These are phyloP conservation scores for Megaustenia siamemsis DNA, from an alignment of 2,888 invertebrate genomes.

Conservation along the genomic window DNA sequence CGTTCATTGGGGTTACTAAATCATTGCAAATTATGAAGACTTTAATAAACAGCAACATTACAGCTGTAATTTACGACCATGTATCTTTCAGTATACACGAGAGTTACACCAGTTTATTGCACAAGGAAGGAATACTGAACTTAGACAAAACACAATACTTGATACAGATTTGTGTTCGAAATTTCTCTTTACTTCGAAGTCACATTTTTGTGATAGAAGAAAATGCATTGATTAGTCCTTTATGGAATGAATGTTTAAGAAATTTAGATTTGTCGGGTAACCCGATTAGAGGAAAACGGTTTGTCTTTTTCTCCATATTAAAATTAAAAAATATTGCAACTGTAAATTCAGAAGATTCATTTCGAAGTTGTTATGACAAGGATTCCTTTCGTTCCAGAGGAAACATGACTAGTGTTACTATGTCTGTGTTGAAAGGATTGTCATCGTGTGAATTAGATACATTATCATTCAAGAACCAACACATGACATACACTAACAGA, in stretches of 20 bases:
- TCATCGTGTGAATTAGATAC: not conserved
- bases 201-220: not conserved
- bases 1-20: not conserved
- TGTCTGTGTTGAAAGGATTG: not conserved
- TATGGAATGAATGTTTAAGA: conserved; percentile 3
- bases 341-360: not conserved
- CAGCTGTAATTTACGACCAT: not conserved
- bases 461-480: not conserved
- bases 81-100: not conserved
- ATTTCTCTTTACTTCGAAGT: not conserved
- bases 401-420: not conserved
- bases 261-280: conserved; percentile 11
- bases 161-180: conserved; percentile 10
- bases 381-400: not conserved
- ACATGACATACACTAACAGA: not conserved
- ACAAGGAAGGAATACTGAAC: not conserved
- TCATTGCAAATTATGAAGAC: not conserved
- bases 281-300: not conserved
- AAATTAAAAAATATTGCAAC: not conserved
- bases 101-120: not conserved
- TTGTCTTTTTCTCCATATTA: not conserved
- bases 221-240: not conserved
- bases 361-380: not conserved
- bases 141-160: conserved; percentile 16
- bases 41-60: conserved; percentile 4